These are phyloP conservation scores for Luperina testacea DNA, from an alignment of 2,888 invertebrate species.

Conservation along the genomic window DNA sequence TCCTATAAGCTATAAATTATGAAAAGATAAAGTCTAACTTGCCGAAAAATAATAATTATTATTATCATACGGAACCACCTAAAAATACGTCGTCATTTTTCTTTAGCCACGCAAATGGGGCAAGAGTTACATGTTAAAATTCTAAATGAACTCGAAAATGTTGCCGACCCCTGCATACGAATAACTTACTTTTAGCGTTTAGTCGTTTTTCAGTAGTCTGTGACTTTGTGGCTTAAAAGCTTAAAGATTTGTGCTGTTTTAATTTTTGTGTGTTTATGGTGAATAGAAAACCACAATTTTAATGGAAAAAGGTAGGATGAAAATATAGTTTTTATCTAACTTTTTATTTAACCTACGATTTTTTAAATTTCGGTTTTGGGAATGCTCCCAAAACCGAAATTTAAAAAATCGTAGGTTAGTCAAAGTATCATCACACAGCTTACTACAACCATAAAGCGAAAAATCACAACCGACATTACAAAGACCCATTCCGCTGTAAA, in stretches of 20 bases:
- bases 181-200: constrained; percentile 48
- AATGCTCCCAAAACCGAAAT: too few species aligned
- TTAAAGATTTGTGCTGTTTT: constrained; percentile 14
- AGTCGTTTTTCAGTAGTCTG: constrained; percentile 16
- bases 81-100: constrained; percentile 8
- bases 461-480: constrained; percentile 24
- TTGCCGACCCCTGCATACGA: constrained; percentile 57
- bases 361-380: too few species aligned
- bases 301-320: neutral
- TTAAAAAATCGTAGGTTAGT: neutral
- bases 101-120: constrained; percentile 32
- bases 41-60: neutral
- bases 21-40: neutral
- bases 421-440: neutral
- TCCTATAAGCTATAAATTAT: neutral
- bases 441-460: constrained; percentile 27
- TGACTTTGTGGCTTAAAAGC: constrained; percentile 8
- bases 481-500: constrained; percentile 10
- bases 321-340: neutral
- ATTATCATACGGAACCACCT: constrained; percentile 39
- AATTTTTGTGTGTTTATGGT: neutral
- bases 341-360: too few species aligned
- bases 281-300: neutral
- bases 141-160: constrained; percentile 62
- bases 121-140: constrained; percentile 61